Conservation (phyloP, 2,888 invertebrate species). For the Diadegma fenestrale region DNA sequence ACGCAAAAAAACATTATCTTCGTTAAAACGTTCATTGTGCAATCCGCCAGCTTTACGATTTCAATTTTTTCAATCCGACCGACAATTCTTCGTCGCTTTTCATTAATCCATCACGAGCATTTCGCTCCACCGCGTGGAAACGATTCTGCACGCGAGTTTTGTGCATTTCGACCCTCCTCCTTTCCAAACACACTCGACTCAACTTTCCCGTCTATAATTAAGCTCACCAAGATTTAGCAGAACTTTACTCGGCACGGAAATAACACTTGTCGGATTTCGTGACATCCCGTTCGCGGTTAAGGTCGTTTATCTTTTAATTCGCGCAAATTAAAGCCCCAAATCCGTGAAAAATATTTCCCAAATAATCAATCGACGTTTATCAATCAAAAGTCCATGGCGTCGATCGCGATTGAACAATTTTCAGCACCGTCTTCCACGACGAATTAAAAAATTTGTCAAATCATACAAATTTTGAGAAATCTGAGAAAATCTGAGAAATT, state of each 20-base stretch:
- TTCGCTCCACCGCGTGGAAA: background rate
- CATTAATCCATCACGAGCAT: background rate
- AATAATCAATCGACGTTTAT: background rate
- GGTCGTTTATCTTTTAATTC: background rate
- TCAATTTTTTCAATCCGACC: conserved; percentile 18
- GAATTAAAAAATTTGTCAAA: no score
- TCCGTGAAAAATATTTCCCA: background rate
- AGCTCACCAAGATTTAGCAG: conserved; percentile 47
- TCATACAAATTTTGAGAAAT: no score
- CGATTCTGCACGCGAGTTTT: background rate
- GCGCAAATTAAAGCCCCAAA: background rate
- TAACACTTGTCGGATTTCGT: conserved; percentile 6
- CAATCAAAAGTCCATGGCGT: no score
- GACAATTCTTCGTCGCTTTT: background rate
- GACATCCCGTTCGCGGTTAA: background rate
- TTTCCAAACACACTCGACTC: background rate
- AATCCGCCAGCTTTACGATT: conserved; percentile 23
- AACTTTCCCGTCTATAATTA: conserved; percentile 61
- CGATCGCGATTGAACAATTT: background rate
- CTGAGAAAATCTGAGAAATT: no score
- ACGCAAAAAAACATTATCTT: conserved; percentile 21
- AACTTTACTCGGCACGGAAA: conserved; percentile 46
- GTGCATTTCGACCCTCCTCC: background rate
- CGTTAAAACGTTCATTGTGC: conserved; percentile 13
- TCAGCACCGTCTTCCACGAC: no score